Conservation (phyloP, 1,140 invertebrate species). For the Zaprionus africanus region DNA sequence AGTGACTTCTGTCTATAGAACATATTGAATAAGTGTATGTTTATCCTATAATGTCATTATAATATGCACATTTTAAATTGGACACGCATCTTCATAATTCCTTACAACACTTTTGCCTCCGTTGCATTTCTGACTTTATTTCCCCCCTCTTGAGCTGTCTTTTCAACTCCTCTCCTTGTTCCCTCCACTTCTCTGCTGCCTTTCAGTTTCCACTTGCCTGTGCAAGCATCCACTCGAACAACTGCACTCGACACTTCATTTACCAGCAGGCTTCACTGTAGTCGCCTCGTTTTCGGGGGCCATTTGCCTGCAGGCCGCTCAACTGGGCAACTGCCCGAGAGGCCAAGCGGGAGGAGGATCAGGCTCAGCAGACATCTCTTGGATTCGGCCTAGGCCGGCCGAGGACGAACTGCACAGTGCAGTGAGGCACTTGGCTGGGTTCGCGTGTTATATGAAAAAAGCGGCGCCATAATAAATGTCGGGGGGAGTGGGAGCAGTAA, state of each 20-base stretch:
- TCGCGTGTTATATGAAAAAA: constrained; percentile 49
- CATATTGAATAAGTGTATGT: neutral
- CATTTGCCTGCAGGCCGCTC: constrained; percentile 42
- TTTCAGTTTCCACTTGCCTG: neutral
- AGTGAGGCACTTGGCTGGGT: constrained; percentile 12
- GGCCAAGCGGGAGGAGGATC: constrained; percentile 14
- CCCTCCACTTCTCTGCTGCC: neutral
- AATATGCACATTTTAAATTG: neutral
- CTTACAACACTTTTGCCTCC: neutral
- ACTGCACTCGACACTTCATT: constrained; percentile 35
- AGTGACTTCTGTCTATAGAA: neutral
- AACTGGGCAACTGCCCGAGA: constrained; percentile 44
- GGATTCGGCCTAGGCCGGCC: constrained; percentile 54
- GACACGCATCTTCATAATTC: neutral
- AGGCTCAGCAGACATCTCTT: constrained; percentile 4
- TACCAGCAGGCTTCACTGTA: constrained; percentile 47
- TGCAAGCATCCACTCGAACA: constrained; percentile 15
- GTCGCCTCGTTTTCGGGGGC: constrained; percentile 26
- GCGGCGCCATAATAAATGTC: constrained; percentile 43
- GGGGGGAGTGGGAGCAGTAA: constrained; percentile 4
- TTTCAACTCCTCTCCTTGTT: neutral
- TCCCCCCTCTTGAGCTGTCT: neutral
- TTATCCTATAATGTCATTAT: neutral
- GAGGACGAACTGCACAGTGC: constrained; percentile 26
- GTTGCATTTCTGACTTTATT: constrained; percentile 1